A percentile compares a stretch with the other conserved stretches of the same genome.
Conservation (phyloP, 1,140 invertebrate genomes). For the Cyphomyrmex costatus region DNA sequence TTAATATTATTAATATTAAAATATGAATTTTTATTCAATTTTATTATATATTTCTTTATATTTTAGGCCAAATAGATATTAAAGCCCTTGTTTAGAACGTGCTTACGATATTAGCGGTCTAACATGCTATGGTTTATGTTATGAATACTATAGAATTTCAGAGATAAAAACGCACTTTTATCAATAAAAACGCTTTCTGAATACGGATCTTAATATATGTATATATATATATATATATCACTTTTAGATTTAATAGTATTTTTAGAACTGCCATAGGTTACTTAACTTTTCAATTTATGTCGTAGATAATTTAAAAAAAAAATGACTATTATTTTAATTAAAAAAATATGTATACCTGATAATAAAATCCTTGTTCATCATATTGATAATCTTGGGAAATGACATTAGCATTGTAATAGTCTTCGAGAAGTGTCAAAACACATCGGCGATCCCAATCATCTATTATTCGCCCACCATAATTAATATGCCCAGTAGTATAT, state of each 20-base stretch:
- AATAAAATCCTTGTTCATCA: constrained; percentile 88
- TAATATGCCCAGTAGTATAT: constrained; percentile 93
- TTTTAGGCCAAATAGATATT: neutral
- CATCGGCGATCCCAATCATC: constrained; percentile 95
- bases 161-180: too few relatives aligned
- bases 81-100: too few relatives aligned
- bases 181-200: too few relatives aligned
- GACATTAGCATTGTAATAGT: constrained; percentile 90
- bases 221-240: too few relatives aligned
- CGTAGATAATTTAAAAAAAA: constrained; percentile 6
- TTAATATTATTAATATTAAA: constrained; percentile 16
- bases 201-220: too few relatives aligned
- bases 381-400: constrained; percentile 88
- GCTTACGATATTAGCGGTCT: too few relatives aligned
- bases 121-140: too few relatives aligned
- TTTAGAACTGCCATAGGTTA: neutral
- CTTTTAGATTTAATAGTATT: neutral
- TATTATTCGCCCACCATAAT: constrained; percentile 95
- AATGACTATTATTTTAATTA: neutral
- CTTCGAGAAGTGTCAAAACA: constrained; percentile 90
- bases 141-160: too few relatives aligned
- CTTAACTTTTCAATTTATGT: neutral
- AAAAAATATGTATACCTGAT: constrained; percentile 87
- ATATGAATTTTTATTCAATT: neutral
- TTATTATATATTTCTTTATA: neutral